Conservation (phyloP, 2,888 invertebrate genomes). For the Xylocampa areola region DNA sequence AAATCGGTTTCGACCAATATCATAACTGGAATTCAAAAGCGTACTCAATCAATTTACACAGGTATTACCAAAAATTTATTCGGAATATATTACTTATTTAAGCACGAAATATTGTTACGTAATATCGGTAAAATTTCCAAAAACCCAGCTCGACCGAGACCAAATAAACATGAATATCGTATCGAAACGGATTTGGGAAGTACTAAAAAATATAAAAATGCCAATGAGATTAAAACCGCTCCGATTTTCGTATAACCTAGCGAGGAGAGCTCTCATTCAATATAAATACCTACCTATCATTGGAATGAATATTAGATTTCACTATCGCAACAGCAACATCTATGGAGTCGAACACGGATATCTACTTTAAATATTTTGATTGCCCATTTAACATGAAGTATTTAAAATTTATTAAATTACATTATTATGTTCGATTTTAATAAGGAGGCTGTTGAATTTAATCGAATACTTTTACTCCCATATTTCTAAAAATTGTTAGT, state of each 20-base stretch:
- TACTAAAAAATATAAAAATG: conserved; percentile 57
- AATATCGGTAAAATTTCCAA: conserved; percentile 22
- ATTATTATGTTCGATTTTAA: neutral
- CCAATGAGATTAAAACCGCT: conserved; percentile 67
- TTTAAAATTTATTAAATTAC: conserved; percentile 3
- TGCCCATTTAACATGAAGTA: neutral
- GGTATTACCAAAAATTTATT: too few relatives aligned
- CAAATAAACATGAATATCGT: conserved; percentile 30
- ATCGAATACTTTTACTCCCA: neutral
- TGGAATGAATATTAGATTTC: conserved; percentile 85
- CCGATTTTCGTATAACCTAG: conserved; percentile 66
- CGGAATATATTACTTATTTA: too few relatives aligned
- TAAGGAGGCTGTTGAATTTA: neutral
- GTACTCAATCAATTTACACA: too few relatives aligned
- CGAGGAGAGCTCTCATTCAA: conserved; percentile 69
- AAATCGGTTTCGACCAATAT: conserved; percentile 1
- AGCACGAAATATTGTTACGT: conserved; percentile 29
- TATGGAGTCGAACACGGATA: conserved; percentile 58
- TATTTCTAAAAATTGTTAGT: neutral
- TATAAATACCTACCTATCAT: conserved; percentile 79
- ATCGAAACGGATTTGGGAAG: conserved; percentile 28
- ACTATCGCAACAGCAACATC: conserved; percentile 71
- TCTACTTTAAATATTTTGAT: conserved; percentile 27
- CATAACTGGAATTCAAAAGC: conserved; percentile 11
- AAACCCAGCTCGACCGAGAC: conserved; percentile 15